These are phyloP conservation scores for Liasis olivaceus DNA, from an alignment of 2,797 vertebrate genomes.

Conservation along the genomic window DNA sequence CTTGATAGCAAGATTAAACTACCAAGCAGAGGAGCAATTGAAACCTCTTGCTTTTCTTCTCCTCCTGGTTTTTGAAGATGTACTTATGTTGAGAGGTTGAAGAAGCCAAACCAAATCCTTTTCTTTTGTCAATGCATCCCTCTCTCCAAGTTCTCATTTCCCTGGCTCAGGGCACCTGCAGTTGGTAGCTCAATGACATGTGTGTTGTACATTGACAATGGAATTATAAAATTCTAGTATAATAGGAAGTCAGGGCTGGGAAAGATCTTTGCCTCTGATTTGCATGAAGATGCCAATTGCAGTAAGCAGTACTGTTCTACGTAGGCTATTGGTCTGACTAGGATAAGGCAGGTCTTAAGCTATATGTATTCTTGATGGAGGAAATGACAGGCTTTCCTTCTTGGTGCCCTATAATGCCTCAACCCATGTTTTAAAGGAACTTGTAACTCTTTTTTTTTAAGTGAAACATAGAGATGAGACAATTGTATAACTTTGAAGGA, in stretches of 20 bases:
- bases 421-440: neutral
- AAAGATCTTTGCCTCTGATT: neutral
- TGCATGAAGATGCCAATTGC: neutral
- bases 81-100: neutral
- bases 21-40: neutral
- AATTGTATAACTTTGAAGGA: neutral
- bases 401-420: neutral
- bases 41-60: neutral
- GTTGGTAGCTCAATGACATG: neutral
- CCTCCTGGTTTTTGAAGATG: neutral
- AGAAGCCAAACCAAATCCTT: neutral
- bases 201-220: neutral
- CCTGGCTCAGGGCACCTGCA: neutral
- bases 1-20: neutral
- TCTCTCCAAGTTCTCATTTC: neutral
- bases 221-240: neutral
- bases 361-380: neutral
- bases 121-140: neutral
- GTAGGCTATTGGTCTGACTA: neutral
- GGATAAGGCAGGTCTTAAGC: neutral
- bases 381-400: neutral
- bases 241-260: neutral
- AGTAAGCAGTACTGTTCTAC: neutral
- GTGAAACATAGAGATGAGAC: neutral
- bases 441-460: neutral